phyloP scores from a whole-genome alignment of 2,888 invertebrate genomes.

The Myopa testacea region DNA sequence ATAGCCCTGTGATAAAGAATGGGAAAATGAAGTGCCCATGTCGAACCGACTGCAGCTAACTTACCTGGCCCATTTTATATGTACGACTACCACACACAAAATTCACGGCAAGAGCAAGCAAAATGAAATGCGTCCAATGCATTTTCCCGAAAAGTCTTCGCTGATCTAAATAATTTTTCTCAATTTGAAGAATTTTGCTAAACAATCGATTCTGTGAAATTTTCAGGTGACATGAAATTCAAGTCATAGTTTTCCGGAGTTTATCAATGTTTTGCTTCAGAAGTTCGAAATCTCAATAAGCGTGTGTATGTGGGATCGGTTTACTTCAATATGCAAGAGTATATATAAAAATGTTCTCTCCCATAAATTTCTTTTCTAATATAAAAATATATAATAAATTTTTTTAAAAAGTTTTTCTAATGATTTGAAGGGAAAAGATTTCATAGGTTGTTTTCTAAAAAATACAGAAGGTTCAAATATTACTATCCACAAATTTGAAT shows the following conservation, averaged over 20 bases:
- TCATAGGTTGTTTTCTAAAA: too few species aligned
- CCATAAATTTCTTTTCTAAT: too few species aligned
- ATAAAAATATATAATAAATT: too few species aligned
- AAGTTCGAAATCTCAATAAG: too few species aligned
- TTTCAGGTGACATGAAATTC: conserved; percentile 22
- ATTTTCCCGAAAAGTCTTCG: background rate
- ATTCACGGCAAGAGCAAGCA: conserved; percentile 17
- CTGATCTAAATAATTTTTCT: background rate
- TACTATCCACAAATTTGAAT: too few species aligned
- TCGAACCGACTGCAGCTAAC: background rate
- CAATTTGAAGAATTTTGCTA: conserved; percentile 25
- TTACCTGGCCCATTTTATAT: conserved; percentile 39
- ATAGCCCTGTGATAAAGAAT: conserved; percentile 31
- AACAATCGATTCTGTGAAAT: conserved; percentile 24
- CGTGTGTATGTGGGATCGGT: too few species aligned
- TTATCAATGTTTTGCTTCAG: background rate
- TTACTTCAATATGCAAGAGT: too few species aligned
- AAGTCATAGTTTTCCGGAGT: background rate
- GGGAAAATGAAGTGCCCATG: background rate
- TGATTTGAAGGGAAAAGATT: too few species aligned
- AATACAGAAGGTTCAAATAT: too few species aligned
- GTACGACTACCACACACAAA: conserved; percentile 20
- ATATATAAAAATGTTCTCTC: too few species aligned
- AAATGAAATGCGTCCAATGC: conserved; percentile 1
- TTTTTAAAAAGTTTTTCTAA: too few species aligned